Percentiles rank a stretch among this genome's conserved stretches.
Conservation (phyloP, 2,888 invertebrate species). For the Hyposoter dolosus region DNA sequence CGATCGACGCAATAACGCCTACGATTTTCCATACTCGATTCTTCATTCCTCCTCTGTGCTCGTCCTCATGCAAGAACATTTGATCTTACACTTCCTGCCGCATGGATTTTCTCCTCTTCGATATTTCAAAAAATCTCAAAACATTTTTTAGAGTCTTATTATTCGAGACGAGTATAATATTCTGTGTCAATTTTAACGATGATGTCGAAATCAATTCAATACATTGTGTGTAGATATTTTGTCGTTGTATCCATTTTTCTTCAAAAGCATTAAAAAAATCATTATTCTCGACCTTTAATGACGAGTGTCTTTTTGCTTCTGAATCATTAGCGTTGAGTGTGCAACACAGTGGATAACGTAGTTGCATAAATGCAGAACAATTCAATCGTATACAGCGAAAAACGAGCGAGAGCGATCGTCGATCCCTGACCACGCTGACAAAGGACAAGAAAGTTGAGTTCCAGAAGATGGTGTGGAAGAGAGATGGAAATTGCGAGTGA, state of each 20-base stretch:
- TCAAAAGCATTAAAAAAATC: background rate
- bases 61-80: slow-evolving; percentile 2
- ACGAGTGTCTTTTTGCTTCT: background rate
- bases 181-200: background rate
- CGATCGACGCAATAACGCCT: slow-evolving; percentile 37
- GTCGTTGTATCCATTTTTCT: background rate
- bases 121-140: background rate
- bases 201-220: background rate
- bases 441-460: slow-evolving; percentile 33
- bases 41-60: slow-evolving; percentile 5
- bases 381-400: slow-evolving; percentile 31
- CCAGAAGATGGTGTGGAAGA: slow-evolving; percentile 1
- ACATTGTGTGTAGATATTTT: background rate
- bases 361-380: slow-evolving; percentile 13
- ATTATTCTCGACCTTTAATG: background rate
- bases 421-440: slow-evolving; percentile 52
- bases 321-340: background rate
- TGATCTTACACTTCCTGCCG: background rate
- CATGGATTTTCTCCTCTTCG: background rate
- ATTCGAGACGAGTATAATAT: background rate
- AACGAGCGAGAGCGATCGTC: slow-evolving; percentile 36
- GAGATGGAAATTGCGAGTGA: slow-evolving; percentile 7
- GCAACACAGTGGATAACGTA: background rate
- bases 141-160: background rate
- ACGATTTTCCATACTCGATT: slow-evolving; percentile 34